Conservation (phyloP, 2,888 invertebrate species). For the Phyllotreta striolata region DNA sequence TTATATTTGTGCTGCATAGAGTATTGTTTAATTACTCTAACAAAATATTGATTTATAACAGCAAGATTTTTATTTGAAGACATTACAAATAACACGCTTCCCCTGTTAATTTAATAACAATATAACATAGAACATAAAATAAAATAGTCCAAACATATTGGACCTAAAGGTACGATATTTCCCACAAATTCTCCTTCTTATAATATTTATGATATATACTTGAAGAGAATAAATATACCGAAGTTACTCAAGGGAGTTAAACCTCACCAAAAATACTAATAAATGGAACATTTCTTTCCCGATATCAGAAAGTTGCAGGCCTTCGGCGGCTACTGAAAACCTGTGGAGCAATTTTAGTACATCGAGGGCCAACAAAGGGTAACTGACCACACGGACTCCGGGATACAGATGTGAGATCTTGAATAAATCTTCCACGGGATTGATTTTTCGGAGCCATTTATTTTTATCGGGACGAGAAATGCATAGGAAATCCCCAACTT, state of each 20-base stretch:
- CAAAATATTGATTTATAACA: too few species aligned
- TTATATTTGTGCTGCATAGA: too few species aligned
- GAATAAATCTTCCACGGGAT: slow-evolving; percentile 27
- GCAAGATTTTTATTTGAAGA: too few species aligned
- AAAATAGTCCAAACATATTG: background rate
- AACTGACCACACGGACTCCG: slow-evolving; percentile 37
- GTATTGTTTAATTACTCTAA: too few species aligned
- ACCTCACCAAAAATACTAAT: slow-evolving; percentile 53
- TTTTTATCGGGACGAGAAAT: slow-evolving; percentile 22
- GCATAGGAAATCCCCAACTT: slow-evolving; percentile 25
- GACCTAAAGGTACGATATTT: background rate
- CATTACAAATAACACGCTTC: too few species aligned
- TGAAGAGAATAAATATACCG: slow-evolving; percentile 30
- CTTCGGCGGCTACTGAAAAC: slow-evolving; percentile 50
- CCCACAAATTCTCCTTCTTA: slow-evolving; percentile 14
- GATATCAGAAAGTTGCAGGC: slow-evolving; percentile 57
- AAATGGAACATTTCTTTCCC: slow-evolving; percentile 56
- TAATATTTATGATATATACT: slow-evolving; percentile 30
- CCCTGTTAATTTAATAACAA: background rate
- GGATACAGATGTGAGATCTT: slow-evolving; percentile 18
- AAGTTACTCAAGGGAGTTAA: slow-evolving; percentile 41
- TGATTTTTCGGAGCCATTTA: slow-evolving; percentile 25
- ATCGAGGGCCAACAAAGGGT: slow-evolving; percentile 42
- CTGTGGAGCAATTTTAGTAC: slow-evolving; percentile 55
- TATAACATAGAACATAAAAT: background rate